Percentiles rank a stretch among this genome's conserved stretches.
Evolutionary conservation across 2,113 vertebrate genomes (phyloP).

Genomic region (Gasterosteus nipponicus): DNA sequence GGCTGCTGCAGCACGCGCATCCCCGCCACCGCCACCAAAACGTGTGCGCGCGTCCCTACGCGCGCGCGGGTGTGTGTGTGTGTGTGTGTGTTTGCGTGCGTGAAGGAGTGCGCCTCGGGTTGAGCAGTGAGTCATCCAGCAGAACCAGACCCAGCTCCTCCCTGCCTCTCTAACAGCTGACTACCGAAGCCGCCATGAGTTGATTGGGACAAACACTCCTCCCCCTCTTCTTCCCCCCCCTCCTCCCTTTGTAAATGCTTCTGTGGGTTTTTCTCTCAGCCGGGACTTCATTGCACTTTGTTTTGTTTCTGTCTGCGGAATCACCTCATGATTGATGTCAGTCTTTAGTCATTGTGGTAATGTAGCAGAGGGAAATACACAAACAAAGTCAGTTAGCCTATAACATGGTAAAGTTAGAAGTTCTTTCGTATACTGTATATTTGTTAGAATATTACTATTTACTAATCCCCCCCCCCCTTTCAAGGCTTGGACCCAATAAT

Average conservation of each 20-base stretch:
- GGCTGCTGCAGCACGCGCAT: constrained; percentile 22
- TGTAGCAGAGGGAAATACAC: not conserved
- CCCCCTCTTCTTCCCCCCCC: not conserved
- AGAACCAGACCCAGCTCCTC: constrained; percentile 63
- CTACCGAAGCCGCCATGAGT: constrained; percentile 63
- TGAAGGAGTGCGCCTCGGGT: constrained; percentile 52
- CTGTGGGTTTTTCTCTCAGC: not conserved
- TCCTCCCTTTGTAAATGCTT: constrained; percentile 10
- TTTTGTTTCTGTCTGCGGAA: not conserved
- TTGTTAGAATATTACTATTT: too few relatives aligned
- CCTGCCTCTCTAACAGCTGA: constrained; percentile 71
- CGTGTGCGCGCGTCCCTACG: constrained; percentile 34
- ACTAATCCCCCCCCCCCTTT: too few relatives aligned
- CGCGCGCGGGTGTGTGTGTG: not conserved
- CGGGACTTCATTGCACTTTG: not conserved
- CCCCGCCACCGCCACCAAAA: not conserved
- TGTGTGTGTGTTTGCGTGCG: not conserved
- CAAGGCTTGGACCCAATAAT: not conserved
- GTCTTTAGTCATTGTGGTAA: not conserved
- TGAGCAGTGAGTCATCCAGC: constrained; percentile 79
- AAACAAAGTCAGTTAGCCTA: not conserved
- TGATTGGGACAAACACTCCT: constrained; percentile 47
- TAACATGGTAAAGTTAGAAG: not conserved
- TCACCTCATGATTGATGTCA: not conserved
- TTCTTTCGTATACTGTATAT: too few relatives aligned